Evolutionary conservation across 1,140 invertebrate genomes (phyloP).

Genomic region (Rhagoletis zephyria): DNA sequence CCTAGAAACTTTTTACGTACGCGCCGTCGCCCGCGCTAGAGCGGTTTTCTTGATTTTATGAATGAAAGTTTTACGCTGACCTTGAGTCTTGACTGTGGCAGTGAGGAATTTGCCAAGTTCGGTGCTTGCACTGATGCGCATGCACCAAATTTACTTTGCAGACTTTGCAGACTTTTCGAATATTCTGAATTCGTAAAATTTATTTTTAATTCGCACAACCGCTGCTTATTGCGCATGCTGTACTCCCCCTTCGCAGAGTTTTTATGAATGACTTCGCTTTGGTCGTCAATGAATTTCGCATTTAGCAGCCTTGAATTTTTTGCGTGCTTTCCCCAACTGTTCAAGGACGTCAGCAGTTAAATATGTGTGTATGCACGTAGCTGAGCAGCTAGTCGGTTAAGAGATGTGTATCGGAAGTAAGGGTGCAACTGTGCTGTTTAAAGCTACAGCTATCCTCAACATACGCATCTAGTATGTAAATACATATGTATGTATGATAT

Average conservation of each 20-base stretch:
- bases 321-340: neutral
- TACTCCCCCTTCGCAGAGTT: neutral
- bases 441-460: neutral
- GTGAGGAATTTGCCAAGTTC: neutral
- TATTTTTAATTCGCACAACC: neutral
- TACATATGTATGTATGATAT: neutral
- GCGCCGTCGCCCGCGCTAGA: conserved; percentile 2
- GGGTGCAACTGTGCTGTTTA: neutral
- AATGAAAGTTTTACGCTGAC: conserved; percentile 38
- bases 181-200: conserved; percentile 1
- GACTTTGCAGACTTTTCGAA: conserved; percentile 41
- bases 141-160: conserved; percentile 20
- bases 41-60: conserved; percentile 10
- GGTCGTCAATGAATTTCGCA: conserved; percentile 45
- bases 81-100: conserved; percentile 7
- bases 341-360: neutral
- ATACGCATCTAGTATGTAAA: neutral
- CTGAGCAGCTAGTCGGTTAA: neutral
- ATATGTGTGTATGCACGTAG: neutral
- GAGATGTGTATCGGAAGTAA: neutral
- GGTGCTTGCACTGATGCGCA: neutral
- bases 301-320: neutral
- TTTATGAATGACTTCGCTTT: conserved; percentile 24
- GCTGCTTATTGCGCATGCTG: neutral
- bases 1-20: neutral